These are phyloP conservation scores for Squalus acanthias DNA, from an alignment of 2,797 vertebrate genomes.

Conservation along the genomic window DNA sequence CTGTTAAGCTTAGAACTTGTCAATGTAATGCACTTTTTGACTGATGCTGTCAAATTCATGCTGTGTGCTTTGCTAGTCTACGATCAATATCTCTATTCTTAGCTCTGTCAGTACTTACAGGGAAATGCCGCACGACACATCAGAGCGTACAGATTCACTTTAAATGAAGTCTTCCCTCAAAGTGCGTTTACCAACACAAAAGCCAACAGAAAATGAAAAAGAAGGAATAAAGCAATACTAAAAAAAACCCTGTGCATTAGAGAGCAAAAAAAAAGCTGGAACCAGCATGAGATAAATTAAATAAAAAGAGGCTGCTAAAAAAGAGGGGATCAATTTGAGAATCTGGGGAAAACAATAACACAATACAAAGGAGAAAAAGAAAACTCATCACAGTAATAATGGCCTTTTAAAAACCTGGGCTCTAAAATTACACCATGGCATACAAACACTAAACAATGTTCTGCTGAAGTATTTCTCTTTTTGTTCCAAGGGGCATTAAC, in stretches of 20 bases:
- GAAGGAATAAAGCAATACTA: not conserved
- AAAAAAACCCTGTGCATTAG: not conserved
- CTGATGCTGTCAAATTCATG: slow-evolving; percentile 32
- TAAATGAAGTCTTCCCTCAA: slow-evolving; percentile 18
- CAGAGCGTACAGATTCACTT: not conserved
- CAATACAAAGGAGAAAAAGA: no score
- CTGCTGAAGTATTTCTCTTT: not conserved
- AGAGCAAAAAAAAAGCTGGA: not conserved
- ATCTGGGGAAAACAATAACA: not conserved
- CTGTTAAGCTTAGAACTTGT: not conserved
- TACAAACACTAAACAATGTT: not conserved
- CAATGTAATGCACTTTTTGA: slow-evolving; percentile 6
- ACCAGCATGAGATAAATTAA: not conserved
- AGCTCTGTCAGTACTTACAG: not conserved
- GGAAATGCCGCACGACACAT: not conserved
- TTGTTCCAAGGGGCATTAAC: not conserved
- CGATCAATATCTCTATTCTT: slow-evolving; percentile 36
- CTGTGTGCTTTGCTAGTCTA: not conserved
- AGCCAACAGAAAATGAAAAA: slow-evolving; percentile 1
- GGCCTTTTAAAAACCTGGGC: not conserved
- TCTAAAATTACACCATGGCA: not conserved
- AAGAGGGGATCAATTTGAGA: not conserved
- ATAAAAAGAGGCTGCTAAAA: not conserved
- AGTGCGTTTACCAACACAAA: not conserved
- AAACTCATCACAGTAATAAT: not conserved